Evolutionary conservation across 2,797 vertebrate species (phyloP), one percentile per base, ranked within the genome.

Genomic region (Acrocephalus scirpaceus): DNA sequence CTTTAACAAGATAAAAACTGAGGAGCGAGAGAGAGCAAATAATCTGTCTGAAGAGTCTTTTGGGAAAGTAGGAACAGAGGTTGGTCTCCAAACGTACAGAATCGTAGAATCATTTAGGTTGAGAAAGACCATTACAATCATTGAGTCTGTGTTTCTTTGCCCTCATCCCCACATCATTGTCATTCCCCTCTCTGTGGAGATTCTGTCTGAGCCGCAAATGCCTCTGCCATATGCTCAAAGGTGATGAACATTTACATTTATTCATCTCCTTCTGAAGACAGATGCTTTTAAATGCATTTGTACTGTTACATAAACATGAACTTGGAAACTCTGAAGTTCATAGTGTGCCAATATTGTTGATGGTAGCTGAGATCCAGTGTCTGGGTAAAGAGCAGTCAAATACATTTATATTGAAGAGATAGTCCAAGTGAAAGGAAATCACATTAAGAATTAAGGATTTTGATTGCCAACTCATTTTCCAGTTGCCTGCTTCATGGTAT

Each of bases 221-320:
- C 71, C 48, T 82, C 71, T 89, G 74, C 79, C 79, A 30, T 86
- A 27, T 85, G 64, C 78, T 94, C 64, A 64, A 57, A 90, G 87
- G 87, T 64, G 53, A 80, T 57, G 53, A 90, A 67, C 32, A 64
- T 53, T 93, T 84, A 62, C 53, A 87, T 92, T 93, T 89, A 75
- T 92, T 94, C 65, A 80, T 57, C 29, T 87, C 36, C 20, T 91
- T 73, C 74, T 81, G 60, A 85, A 89, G n/a, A 48, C 75, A 93
- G 57, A 87, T 56, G 40, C 60, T 87, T 92, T 90, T 90, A 82
- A 74, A 64, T 0, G 0, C 40, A 64, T 92, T 95, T 75, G 64
- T 91, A 27, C 60, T 76, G 20, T 73, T 92, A 73, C 51, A 77
- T 88, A 93, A 95, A 85, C 62, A 83, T 84, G 87, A 95, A 86